Evolutionary conservation across 2,888 invertebrate species (phyloP), one percentile per base, ranked within the genome.

Genomic region (Hirtodrosophila trivittata): DNA sequence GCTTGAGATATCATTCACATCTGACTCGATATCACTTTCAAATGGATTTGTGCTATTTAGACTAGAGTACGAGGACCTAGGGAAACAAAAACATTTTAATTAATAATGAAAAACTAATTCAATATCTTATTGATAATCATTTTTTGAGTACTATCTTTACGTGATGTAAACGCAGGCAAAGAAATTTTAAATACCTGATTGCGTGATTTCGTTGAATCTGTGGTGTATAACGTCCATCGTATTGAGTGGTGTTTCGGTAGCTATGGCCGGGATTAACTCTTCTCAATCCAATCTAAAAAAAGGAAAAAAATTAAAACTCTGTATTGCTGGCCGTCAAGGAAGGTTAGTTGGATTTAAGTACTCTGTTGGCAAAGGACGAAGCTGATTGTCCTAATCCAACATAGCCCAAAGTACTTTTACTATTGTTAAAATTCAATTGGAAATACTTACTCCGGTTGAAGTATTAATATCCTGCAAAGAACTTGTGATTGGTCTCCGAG

Each of bases 21-120:
- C 81, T 9, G 76, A 75, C 16, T 88, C 87, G 33, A 87, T 77
- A 18, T 92, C 92, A 6, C 89, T 89, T 42, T 93, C 93, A 52
- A 93, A 93, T 12, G 93, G 93, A 87, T 93, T 93, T 65, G 92
- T 92, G 88, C 93, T 93, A 70, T 91, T 91, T 63, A 93, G 91
- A 82, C 93, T 93, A 33, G 92, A 88, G 56, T 92, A 91, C 41
- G 93, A 93, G 32, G 92, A 92, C 47, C 92, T 92, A 38, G 12
- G 50, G 43, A 41, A 35, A 49, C n/a, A n/a, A 1, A 26, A 16
- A 45, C 65, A 65, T 66, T 47, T 45, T 50, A 13, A 56, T 38
- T 51, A 6, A 25, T 6, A 25, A 25, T 25, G 3, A 25, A 4
- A 25, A 25, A 25, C 25, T 4, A 25, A 25, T 25, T 25, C n/a